These are phyloP conservation scores for Geococcyx californianus DNA, from an alignment of 2,113 vertebrate species.

Conservation along the genomic window DNA sequence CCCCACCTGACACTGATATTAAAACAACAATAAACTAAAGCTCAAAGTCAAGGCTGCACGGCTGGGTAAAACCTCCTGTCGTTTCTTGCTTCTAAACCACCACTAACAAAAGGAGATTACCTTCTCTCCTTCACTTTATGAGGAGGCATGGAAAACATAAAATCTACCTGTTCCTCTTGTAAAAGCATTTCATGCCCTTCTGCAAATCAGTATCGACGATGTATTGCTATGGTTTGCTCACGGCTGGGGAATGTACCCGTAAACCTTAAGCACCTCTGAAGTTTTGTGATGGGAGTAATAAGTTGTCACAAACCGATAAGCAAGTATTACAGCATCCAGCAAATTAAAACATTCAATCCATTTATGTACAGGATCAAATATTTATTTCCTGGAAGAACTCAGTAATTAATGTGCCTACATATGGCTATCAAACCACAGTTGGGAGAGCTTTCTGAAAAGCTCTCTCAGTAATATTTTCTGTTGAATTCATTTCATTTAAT, in stretches of 20 bases:
- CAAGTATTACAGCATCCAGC: neutral
- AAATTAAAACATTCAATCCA: neutral
- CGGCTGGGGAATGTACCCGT: neutral
- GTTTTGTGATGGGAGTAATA: neutral
- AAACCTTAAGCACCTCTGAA: neutral
- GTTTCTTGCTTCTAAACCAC: neutral
- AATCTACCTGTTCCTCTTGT: conserved; percentile 32
- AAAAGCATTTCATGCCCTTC: conserved; percentile 3
- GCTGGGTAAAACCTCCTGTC: neutral
- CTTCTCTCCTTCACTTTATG: neutral
- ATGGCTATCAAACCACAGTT: neutral
- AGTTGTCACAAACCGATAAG: fast-evolving
- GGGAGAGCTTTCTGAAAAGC: neutral
- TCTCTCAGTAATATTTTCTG: neutral
- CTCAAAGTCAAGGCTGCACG: neutral
- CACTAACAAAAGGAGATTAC: neutral
- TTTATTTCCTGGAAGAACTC: neutral
- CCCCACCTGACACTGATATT: neutral
- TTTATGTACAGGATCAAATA: neutral
- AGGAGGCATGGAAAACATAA: conserved; percentile 39
- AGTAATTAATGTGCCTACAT: neutral
- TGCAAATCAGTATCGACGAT: conserved; percentile 14
- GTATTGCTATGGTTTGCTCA: neutral
- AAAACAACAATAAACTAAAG: neutral
- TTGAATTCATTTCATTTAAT: neutral